Conservation (phyloP, 2,113 vertebrate species). For the Labrus mixtus region DNA sequence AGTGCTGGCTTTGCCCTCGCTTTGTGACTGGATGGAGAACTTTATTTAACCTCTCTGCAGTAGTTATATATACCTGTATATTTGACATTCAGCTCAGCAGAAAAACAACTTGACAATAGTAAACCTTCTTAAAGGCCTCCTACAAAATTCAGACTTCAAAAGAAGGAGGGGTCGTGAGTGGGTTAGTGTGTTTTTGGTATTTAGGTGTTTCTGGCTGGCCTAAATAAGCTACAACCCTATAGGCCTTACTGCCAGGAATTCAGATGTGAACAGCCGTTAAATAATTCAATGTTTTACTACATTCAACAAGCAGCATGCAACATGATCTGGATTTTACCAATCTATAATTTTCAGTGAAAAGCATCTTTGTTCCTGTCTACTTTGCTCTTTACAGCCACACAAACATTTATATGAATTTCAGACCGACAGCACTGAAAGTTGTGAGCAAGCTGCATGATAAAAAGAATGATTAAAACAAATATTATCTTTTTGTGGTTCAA, state of each 20-base stretch:
- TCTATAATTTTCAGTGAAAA: no score
- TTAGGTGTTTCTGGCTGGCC: not conserved
- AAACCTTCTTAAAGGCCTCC: slow-evolving; percentile 9
- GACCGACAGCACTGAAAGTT: not conserved
- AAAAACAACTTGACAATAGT: not conserved
- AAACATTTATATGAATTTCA: slow-evolving; percentile 6
- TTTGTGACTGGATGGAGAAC: not conserved
- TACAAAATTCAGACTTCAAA: not conserved
- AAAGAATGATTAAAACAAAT: slow-evolving; percentile 2
- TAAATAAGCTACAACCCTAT: not conserved
- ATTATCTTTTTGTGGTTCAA: slow-evolving; percentile 43
- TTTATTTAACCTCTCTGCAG: not conserved
- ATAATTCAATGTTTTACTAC: slow-evolving; percentile 45
- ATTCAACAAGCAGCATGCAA: slow-evolving; percentile 30
- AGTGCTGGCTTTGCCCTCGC: not conserved
- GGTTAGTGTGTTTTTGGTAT: not conserved
- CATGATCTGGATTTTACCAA: not conserved
- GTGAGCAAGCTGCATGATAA: slow-evolving; percentile 11
- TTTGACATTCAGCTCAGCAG: no score
- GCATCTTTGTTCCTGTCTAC: not conserved
- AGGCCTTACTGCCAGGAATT: slow-evolving; percentile 6
- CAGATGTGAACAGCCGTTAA: slow-evolving; percentile 38
- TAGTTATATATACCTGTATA: slow-evolving; percentile 4
- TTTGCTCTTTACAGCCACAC: slow-evolving; percentile 12
- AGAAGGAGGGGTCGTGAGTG: not conserved